A percentile compares a stretch with the other conserved stretches of the same genome.
Evolutionary conservation across 2,888 invertebrate species (phyloP).

Genomic region (Caradrina clavipalpis): DNA sequence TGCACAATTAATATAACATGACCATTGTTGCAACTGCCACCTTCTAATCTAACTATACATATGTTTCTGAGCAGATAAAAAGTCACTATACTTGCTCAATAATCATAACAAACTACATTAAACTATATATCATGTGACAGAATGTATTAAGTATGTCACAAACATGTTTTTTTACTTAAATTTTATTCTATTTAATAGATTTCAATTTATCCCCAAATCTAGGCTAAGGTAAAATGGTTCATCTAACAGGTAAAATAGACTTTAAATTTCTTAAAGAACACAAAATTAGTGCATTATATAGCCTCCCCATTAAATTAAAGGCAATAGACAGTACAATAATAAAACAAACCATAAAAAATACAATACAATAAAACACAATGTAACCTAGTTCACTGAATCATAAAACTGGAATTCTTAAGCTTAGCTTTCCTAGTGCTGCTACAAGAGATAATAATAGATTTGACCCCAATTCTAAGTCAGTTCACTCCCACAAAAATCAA

Average conservation of each 20-base stretch:
- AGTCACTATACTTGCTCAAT: slow-evolving; percentile 1
- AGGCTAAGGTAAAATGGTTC: too few relatives aligned
- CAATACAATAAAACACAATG: slow-evolving; percentile 21
- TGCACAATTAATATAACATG: slow-evolving; percentile 31
- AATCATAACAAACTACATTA: slow-evolving; percentile 2
- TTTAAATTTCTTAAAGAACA: too few relatives aligned
- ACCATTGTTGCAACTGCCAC: slow-evolving; percentile 33
- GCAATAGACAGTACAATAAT: not conserved
- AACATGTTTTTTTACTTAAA: not conserved
- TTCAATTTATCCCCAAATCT: too few relatives aligned
- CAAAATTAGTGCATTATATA: too few relatives aligned
- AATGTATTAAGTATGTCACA: not conserved
- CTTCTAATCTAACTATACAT: slow-evolving; percentile 15
- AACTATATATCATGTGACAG: not conserved
- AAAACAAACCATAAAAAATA: slow-evolving; percentile 10
- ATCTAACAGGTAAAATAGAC: too few relatives aligned
- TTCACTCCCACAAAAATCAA: slow-evolving; percentile 40
- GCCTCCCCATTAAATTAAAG: not conserved
- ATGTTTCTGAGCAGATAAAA: slow-evolving; percentile 44
- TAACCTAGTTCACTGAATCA: slow-evolving; percentile 37
- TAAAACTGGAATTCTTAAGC: slow-evolving; percentile 40
- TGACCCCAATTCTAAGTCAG: slow-evolving; percentile 37
- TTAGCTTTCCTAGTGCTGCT: slow-evolving; percentile 37
- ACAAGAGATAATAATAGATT: slow-evolving; percentile 41
- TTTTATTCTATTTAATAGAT: too few relatives aligned